phyloP scores from a whole-genome alignment of 1,140 invertebrate species.

The Drosophila arizonae region DNA sequence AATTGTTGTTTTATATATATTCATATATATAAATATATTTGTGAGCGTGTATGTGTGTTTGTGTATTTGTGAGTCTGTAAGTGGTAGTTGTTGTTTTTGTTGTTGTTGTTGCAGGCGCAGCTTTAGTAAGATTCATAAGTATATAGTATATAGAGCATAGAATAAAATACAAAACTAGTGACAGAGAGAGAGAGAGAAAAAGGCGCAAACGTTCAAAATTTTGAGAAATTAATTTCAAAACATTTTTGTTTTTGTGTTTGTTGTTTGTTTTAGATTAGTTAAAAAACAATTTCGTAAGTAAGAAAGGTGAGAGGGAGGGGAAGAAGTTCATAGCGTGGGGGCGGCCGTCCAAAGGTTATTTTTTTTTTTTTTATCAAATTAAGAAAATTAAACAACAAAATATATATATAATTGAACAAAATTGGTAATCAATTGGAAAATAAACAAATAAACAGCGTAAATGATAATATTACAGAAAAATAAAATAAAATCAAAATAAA shows the following conservation, averaged over 20 bases:
- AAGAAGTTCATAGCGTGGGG: slow-evolving; percentile 5
- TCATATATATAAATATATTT: slow-evolving; percentile 18
- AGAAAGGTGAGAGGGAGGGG: slow-evolving; percentile 12
- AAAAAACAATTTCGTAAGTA: slow-evolving; percentile 10
- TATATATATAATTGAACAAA: slow-evolving; percentile 28
- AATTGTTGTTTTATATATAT: slow-evolving; percentile 6
- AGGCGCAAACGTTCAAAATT: slow-evolving; percentile 36
- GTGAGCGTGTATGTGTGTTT: slow-evolving; percentile 16
- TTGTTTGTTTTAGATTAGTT: slow-evolving; percentile 7
- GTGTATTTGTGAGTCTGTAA: slow-evolving; percentile 35
- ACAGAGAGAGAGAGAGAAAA: background rate
- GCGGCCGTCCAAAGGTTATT: slow-evolving; percentile 23
- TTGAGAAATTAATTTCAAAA: slow-evolving; percentile 17
- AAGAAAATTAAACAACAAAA: slow-evolving; percentile 24
- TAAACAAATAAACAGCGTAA: slow-evolving; percentile 44
- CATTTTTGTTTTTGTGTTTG: slow-evolving; percentile 4
- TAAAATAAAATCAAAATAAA: slow-evolving; percentile 29
- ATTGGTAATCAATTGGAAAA: slow-evolving; percentile 42
- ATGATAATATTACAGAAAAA: slow-evolving; percentile 13
- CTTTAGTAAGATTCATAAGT: slow-evolving; percentile 45
- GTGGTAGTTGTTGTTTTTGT: slow-evolving; percentile 48
- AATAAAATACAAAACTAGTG: slow-evolving; percentile 36
- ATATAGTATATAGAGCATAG: slow-evolving; percentile 22
- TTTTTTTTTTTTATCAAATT: slow-evolving; percentile 12
- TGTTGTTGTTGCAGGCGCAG: slow-evolving; percentile 61